A percentile compares a stretch with the other conserved stretches of the same genome.
phyloP scores from a whole-genome alignment of 2,113 vertebrate genomes.

The Festucalex cinctus region DNA sequence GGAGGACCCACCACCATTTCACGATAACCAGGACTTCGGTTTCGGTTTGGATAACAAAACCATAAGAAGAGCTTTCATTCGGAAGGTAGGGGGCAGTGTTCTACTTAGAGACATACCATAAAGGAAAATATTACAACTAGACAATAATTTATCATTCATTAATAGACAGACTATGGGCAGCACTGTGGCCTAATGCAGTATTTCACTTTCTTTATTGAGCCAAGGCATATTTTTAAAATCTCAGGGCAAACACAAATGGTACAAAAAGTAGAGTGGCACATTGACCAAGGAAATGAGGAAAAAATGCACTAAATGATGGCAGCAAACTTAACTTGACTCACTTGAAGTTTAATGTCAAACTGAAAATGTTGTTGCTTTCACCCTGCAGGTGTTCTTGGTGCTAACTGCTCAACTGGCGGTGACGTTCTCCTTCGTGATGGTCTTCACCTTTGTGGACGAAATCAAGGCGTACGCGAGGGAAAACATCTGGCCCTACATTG shows the following conservation, averaged over 20 bases:
- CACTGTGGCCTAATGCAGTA: neutral
- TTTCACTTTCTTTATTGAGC: neutral
- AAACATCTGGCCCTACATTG: constrained; percentile 84
- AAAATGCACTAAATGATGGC: no score
- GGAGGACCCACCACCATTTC: constrained; percentile 52
- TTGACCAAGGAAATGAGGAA: no score
- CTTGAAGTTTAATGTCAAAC: no score
- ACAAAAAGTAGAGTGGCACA: no score
- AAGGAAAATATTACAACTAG: neutral
- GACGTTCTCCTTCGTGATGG: constrained; percentile 84
- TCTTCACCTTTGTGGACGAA: constrained; percentile 82
- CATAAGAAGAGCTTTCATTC: constrained; percentile 56
- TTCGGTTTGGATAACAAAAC: constrained; percentile 57
- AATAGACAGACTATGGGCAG: neutral
- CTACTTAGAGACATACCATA: neutral
- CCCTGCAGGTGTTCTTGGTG: constrained; percentile 86
- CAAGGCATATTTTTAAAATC: no score
- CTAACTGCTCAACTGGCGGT: constrained; percentile 84
- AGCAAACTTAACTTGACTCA: no score
- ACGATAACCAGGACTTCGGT: constrained; percentile 53
- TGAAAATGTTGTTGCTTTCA: neutral
- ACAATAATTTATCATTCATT: neutral
- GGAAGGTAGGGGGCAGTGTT: constrained; percentile 43
- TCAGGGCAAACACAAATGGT: no score
- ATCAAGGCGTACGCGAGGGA: constrained; percentile 76